Percentiles rank a stretch among this genome's conserved stretches.
Conservation (phyloP, 2,113 vertebrate species). For the Trematocara marginatum region DNA sequence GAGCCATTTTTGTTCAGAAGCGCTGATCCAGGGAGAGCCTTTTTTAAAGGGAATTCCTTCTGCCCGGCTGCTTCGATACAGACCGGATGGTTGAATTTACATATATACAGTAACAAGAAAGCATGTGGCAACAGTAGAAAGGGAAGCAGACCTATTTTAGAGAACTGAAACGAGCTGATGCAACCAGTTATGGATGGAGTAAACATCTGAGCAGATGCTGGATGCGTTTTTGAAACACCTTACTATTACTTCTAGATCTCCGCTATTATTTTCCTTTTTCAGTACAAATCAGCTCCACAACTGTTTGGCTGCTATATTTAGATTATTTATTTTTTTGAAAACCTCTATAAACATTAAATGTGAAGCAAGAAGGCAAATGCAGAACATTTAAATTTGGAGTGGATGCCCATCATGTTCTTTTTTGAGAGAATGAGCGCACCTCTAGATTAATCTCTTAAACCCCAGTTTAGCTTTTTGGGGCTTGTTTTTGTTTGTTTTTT, state of each 20-base stretch:
- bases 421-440: background rate
- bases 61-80: conserved; percentile 21
- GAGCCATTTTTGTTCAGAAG: conserved; percentile 59
- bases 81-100: conserved; percentile 21
- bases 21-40: conserved; percentile 47
- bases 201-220: background rate
- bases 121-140: background rate
- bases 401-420: background rate
- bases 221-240: background rate
- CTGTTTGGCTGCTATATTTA: background rate
- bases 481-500: background rate
- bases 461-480: background rate
- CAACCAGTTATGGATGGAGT: background rate
- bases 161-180: conserved; percentile 37
- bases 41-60: conserved; percentile 20
- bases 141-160: background rate
- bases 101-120: conserved; percentile 39
- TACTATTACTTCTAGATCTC: background rate
- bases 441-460: background rate
- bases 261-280: background rate
- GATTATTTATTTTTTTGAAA: background rate
- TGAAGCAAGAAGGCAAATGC: background rate
- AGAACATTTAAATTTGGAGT: background rate
- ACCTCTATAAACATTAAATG: background rate
- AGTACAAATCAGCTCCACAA: background rate